phyloP scores from a whole-genome alignment of 2,797 vertebrate genomes.

The Gymnothorax reevesii region DNA sequence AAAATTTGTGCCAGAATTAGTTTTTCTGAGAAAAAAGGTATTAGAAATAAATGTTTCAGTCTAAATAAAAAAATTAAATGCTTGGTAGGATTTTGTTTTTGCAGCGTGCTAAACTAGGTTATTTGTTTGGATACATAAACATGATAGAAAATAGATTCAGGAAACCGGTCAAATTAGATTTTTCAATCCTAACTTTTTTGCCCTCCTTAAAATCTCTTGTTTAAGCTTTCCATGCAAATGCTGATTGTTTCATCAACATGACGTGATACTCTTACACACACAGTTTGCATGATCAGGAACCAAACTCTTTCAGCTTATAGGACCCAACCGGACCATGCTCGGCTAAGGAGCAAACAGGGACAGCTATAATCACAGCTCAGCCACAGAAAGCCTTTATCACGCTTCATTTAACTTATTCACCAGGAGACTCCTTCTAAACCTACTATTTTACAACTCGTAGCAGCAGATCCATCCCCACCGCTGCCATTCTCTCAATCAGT shows the following conservation, averaged over 20 bases:
- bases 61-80: no score
- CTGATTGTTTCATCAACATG: background rate
- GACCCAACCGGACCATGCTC: background rate
- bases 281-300: background rate
- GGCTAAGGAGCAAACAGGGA: background rate
- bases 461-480: background rate
- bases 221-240: background rate
- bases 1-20: no score
- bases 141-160: background rate
- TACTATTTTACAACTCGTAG: background rate
- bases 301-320: background rate
- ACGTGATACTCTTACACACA: background rate
- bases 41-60: no score
- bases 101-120: no score
- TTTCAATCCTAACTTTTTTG: background rate
- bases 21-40: no score
- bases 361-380: background rate
- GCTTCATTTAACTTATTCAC: slow-evolving; percentile 5
- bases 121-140: background rate
- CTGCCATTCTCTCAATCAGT: background rate
- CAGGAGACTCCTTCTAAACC: background rate
- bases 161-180: background rate
- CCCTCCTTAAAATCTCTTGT: background rate
- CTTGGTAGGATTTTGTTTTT: no score
- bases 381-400: background rate